Evolutionary conservation across 2,113 vertebrate species (phyloP).

Genomic region (Gymnocephalus cernua): DNA sequence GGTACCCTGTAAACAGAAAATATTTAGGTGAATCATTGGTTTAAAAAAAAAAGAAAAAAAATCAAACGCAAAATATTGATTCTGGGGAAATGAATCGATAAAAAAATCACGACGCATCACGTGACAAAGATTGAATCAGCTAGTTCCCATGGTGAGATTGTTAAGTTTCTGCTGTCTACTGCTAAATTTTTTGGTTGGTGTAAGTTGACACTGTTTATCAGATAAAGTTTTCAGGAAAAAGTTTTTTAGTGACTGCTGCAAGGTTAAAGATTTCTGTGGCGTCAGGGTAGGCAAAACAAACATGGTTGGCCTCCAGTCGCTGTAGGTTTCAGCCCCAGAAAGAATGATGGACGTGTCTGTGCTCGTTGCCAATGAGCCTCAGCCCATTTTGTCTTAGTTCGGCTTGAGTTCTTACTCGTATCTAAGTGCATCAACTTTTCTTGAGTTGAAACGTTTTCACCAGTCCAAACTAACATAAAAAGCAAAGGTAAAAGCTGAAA

Average conservation of each 20-base stretch:
- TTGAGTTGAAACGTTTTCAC: conserved; percentile 1
- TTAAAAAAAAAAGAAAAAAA: too few relatives aligned
- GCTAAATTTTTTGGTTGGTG: not conserved
- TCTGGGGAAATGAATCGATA: too few relatives aligned
- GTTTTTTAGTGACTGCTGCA: conserved; percentile 6
- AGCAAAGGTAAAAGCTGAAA: not conserved
- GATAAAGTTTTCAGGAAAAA: not conserved
- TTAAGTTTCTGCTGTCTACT: not conserved
- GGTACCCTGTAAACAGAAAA: too few relatives aligned
- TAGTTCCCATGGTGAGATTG: not conserved
- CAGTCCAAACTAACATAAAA: conserved; percentile 1
- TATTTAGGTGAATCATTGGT: too few relatives aligned
- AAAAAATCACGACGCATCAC: too few relatives aligned
- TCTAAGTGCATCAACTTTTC: not conserved
- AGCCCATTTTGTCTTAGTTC: not conserved
- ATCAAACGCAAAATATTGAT: too few relatives aligned
- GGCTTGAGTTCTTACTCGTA: not conserved
- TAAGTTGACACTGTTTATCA: conserved; percentile 4
- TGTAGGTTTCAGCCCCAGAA: not conserved
- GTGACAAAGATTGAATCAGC: not conserved
- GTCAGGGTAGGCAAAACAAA: conserved; percentile 36
- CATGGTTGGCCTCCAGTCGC: not conserved
- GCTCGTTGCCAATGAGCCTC: not conserved
- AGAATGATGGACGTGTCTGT: conserved; percentile 16
- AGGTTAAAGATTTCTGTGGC: conserved; percentile 42